phyloP scores from a whole-genome alignment of 2,797 vertebrate genomes.

The Nannoperca australis region DNA sequence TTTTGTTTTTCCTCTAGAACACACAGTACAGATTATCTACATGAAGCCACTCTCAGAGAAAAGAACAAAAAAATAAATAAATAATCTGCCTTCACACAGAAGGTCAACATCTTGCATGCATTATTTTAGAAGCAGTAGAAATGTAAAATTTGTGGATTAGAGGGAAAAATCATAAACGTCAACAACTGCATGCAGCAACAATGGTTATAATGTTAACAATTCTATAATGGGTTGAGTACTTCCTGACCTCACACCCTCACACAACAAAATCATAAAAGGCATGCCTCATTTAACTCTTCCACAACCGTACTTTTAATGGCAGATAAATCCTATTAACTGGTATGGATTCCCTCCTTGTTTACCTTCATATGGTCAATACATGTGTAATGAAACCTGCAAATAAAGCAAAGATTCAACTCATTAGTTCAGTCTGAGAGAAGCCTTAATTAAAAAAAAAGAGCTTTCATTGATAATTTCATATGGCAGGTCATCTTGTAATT shows the following conservation, averaged over 20 bases:
- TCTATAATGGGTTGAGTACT: conserved; percentile 86
- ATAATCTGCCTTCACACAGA: conserved; percentile 78
- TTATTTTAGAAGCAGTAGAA: conserved; percentile 79
- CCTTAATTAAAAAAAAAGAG: neutral
- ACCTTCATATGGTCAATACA: conserved; percentile 86
- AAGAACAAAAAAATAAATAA: conserved; percentile 55
- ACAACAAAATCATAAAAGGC: conserved; percentile 93
- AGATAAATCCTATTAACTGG: conserved; percentile 72
- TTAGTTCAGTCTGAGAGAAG: neutral
- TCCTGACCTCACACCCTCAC: conserved; percentile 84
- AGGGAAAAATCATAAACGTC: conserved; percentile 79
- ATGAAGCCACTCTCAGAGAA: conserved; percentile 78
- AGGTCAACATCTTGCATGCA: conserved; percentile 85
- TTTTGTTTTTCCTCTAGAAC: conserved; percentile 75
- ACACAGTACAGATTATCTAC: conserved; percentile 76
- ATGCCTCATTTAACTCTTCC: conserved; percentile 88
- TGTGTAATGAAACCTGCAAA: conserved; percentile 78
- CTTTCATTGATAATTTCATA: conserved; percentile 2
- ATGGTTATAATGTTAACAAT: conserved; percentile 88
- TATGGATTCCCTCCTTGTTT: conserved; percentile 74
- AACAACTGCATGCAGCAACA: conserved; percentile 96
- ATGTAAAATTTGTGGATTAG: conserved; percentile 68
- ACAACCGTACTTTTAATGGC: conserved; percentile 67
- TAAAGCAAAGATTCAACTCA: conserved; percentile 31
- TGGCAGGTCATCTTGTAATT: conserved; percentile 6